These are phyloP conservation scores for Harpalus rufipes DNA, from an alignment of 2,888 invertebrate species.

Conservation along the genomic window DNA sequence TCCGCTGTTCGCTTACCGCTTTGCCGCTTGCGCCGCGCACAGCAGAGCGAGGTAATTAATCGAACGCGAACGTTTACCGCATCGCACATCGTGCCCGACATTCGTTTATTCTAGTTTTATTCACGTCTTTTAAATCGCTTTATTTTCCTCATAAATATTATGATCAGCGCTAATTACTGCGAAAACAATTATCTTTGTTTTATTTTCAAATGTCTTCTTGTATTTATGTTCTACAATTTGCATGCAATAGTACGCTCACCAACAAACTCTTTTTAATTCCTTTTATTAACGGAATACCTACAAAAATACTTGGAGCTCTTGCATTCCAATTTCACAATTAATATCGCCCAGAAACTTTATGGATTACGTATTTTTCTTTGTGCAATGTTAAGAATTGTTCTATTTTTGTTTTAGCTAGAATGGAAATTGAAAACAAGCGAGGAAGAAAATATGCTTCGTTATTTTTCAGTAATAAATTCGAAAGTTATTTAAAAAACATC, in stretches of 20 bases:
- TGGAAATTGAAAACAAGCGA: conserved; percentile 61
- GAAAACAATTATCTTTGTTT: conserved; percentile 44
- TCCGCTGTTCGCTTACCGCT: neutral
- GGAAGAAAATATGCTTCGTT: conserved; percentile 57
- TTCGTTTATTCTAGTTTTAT: conserved; percentile 26
- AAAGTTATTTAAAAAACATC: conserved; percentile 61
- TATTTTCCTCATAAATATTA: conserved; percentile 46
- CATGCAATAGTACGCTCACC: conserved; percentile 15
- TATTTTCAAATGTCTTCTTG: conserved; percentile 30
- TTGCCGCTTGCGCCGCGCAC: neutral
- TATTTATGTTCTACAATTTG: conserved; percentile 28
- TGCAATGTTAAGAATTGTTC: conserved; percentile 35
- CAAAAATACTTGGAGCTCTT: neutral
- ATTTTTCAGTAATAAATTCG: conserved; percentile 59
- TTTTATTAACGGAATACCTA: conserved; percentile 21
- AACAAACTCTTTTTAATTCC: conserved; percentile 16
- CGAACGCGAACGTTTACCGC: conserved; percentile 36
- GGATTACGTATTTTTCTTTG: neutral
- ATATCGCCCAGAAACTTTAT: neutral
- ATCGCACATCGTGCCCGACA: conserved; percentile 30
- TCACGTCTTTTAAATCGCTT: conserved; percentile 33
- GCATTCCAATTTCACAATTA: neutral
- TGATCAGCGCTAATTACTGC: conserved; percentile 41
- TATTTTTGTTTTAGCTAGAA: conserved; percentile 20
- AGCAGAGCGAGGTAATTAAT: conserved; percentile 31